Percentiles rank a stretch among this genome's conserved stretches.
Evolutionary conservation across 1,140 invertebrate species (phyloP).

Genomic region (Nasonia giraulti): DNA sequence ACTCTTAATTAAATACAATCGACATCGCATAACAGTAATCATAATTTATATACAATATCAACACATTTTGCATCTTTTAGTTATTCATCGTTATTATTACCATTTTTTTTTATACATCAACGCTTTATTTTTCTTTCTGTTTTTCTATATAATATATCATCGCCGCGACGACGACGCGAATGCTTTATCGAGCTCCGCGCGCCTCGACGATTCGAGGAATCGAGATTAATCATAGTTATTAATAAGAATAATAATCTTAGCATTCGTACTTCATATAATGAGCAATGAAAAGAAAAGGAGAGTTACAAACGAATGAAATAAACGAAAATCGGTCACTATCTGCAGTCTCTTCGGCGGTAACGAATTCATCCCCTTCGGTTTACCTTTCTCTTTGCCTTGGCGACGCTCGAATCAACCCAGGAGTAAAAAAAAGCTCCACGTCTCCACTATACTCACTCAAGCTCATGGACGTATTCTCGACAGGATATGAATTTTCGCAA

Average conservation of each 20-base stretch:
- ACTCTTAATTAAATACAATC: slow-evolving; percentile 64
- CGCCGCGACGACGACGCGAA: neutral
- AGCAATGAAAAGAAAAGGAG: neutral
- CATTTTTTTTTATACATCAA: slow-evolving; percentile 45
- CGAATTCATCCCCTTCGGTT: slow-evolving; percentile 3
- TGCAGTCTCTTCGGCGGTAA: slow-evolving; percentile 39
- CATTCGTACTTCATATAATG: neutral
- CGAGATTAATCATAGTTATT: slow-evolving; percentile 6
- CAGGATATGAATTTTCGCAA: neutral
- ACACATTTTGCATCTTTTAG: slow-evolving; percentile 71
- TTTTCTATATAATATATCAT: slow-evolving; percentile 25
- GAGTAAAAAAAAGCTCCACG: slow-evolving; percentile 9
- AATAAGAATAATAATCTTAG: slow-evolving; percentile 22
- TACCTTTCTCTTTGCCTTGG: neutral
- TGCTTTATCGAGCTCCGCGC: slow-evolving; percentile 31
- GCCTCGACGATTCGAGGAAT: slow-evolving; percentile 38
- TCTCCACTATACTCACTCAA: neutral
- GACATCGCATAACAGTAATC: slow-evolving; percentile 66
- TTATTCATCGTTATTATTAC: slow-evolving; percentile 33
- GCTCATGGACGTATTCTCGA: slow-evolving; percentile 7
- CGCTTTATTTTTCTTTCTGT: slow-evolving; percentile 14
- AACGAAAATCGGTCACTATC: slow-evolving; percentile 28
- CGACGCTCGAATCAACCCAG: neutral
- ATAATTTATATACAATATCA: slow-evolving; percentile 73
- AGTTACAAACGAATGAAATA: neutral